A percentile compares a stretch with the other conserved stretches of the same genome.
These are phyloP conservation scores for Chaetura pelagica DNA, from an alignment of 2,113 vertebrate species.

Conservation along the genomic window DNA sequence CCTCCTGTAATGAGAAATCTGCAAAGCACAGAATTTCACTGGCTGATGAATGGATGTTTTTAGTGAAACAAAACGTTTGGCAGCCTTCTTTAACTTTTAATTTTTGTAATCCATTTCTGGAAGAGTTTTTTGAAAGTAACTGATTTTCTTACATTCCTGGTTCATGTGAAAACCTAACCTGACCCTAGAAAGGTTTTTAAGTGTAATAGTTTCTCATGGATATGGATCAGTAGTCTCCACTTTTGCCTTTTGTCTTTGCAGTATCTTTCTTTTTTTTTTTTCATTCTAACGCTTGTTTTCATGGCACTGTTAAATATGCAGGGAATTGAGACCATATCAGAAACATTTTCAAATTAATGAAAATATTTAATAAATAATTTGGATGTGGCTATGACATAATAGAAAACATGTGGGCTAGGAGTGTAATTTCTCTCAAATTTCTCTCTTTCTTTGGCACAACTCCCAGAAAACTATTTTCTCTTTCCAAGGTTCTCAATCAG, in stretches of 20 bases:
- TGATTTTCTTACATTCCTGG: not conserved
- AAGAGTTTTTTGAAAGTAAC: not conserved
- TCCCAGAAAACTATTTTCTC: not conserved
- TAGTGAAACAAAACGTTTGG: not conserved
- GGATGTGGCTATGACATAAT: not conserved
- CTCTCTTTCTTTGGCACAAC: not conserved
- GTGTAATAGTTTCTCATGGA: not conserved
- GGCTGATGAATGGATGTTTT: not conserved
- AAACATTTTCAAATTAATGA: not conserved
- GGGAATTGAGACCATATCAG: not conserved
- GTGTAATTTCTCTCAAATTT: not conserved
- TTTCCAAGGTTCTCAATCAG: not conserved
- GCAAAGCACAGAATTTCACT: not conserved
- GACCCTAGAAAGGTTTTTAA: not conserved
- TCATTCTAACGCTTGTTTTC: not conserved
- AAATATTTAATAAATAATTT: not conserved
- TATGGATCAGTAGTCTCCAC: not conserved
- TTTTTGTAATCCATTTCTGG: not conserved
- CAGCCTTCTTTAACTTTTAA: not conserved
- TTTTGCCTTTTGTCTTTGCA: not conserved
- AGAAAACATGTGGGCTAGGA: not conserved
- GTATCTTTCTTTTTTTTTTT: not conserved
- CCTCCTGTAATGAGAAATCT: not conserved
- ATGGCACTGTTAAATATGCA: not conserved
- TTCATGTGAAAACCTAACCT: not conserved